phyloP scores from a whole-genome alignment of 2,113 vertebrate species.

The Phaethornis superciliosus region DNA sequence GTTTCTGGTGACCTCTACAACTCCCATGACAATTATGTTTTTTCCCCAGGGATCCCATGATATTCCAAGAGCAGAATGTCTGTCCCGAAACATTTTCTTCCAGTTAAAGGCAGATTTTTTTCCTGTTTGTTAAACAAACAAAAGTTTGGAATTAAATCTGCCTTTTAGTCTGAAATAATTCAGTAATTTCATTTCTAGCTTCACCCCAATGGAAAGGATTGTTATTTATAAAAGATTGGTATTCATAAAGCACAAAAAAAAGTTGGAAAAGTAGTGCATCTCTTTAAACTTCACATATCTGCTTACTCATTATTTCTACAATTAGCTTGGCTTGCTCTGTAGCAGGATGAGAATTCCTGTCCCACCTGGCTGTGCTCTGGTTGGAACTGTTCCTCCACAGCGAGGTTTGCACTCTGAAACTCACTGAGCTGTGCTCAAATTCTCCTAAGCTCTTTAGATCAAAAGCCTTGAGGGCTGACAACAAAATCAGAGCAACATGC shows the following conservation, averaged over 20 bases:
- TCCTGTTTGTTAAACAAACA: neutral
- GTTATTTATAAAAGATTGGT: neutral
- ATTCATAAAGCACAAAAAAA: neutral
- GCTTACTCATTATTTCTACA: neutral
- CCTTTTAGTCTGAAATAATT: neutral
- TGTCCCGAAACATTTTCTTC: constrained; percentile 62
- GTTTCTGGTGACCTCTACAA: constrained; percentile 19
- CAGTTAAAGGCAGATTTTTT: neutral
- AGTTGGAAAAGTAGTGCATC: neutral
- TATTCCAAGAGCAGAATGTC: constrained; percentile 8
- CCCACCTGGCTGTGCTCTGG: neutral
- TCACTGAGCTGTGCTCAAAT: neutral
- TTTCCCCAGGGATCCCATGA: constrained; percentile 36
- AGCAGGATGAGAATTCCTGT: neutral
- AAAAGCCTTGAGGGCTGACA: neutral
- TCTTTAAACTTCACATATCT: neutral
- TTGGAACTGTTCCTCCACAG: neutral
- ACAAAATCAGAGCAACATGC: neutral
- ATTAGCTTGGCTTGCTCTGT: neutral
- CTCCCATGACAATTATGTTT: neutral
- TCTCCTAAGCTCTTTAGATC: neutral
- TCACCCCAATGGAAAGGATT: neutral
- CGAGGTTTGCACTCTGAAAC: neutral
- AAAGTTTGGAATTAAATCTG: neutral
- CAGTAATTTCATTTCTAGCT: constrained; percentile 4